Evolutionary conservation across 2,888 invertebrate species (phyloP).

Genomic region (Malthinus flaveolus): DNA sequence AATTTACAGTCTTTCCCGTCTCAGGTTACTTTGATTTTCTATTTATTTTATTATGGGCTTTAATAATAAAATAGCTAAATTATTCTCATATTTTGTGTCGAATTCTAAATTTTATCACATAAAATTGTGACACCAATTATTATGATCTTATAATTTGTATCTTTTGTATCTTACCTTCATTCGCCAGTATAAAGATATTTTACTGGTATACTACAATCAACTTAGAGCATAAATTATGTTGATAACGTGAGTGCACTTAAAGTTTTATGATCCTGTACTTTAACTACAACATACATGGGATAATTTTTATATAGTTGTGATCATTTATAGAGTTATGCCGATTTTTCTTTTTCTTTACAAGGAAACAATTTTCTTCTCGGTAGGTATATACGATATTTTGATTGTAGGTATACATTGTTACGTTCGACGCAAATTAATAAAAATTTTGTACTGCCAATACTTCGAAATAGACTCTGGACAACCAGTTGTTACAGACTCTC

Average conservation of each 20-base stretch:
- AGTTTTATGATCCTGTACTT: conserved; percentile 29
- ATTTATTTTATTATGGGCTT: too few species aligned
- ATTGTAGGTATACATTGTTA: too few species aligned
- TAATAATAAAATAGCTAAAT: too few species aligned
- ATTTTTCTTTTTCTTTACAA: too few species aligned
- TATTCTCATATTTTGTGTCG: too few species aligned
- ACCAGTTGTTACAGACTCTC: too few species aligned
- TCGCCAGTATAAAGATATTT: conserved; percentile 17
- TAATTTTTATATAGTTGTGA: conserved; percentile 16
- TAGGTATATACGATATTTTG: neutral
- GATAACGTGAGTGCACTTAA: conserved; percentile 32
- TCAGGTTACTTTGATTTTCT: too few species aligned
- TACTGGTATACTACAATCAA: conserved; percentile 30
- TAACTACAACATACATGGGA: conserved; percentile 3
- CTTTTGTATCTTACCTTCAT: conserved; percentile 24
- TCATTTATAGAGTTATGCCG: conserved; percentile 5
- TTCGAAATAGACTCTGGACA: too few species aligned
- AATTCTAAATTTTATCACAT: conserved; percentile 36
- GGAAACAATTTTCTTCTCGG: too few species aligned
- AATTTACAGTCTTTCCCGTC: too few species aligned
- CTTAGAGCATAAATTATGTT: conserved; percentile 35
- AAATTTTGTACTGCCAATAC: neutral
- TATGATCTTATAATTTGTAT: conserved; percentile 37
- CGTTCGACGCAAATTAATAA: neutral
- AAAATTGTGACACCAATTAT: conserved; percentile 34